Conservation (phyloP, 1,140 invertebrate genomes). For the Steinernema feltiae region DNA sequence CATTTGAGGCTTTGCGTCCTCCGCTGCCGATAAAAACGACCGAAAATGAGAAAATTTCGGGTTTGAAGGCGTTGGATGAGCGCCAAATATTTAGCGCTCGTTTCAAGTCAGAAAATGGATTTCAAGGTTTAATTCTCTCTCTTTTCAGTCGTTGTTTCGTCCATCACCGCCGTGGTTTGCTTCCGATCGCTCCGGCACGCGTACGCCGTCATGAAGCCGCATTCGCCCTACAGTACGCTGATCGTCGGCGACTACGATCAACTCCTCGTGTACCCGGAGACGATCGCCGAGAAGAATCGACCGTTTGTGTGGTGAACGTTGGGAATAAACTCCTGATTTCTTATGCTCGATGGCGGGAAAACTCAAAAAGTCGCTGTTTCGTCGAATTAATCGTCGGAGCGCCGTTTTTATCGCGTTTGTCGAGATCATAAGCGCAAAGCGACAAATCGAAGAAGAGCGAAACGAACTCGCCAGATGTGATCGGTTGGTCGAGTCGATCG, state of each 20-base stretch:
- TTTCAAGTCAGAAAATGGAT: no score
- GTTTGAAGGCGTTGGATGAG: no score
- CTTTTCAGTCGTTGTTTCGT: not conserved
- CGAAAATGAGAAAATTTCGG: no score
- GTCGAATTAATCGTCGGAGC: not conserved
- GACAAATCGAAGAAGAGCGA: not conserved
- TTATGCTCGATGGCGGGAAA: no score
- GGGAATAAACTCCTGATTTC: no score
- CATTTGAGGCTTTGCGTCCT: no score
- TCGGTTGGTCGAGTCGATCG: not conserved
- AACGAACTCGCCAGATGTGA: conserved; percentile 2
- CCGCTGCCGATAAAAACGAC: no score
- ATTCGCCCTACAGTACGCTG: not conserved
- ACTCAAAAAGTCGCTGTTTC: no score
- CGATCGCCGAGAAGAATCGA: not conserved
- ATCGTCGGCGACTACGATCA: not conserved
- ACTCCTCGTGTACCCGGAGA: not conserved
- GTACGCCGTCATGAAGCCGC: not conserved
- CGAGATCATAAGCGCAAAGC: not conserved
- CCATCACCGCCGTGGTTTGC: not conserved
- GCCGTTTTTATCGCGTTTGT: not conserved
- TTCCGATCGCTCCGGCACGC: not conserved
- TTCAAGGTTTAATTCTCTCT: no score
- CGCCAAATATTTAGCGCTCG: no score
- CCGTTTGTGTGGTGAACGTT: conserved; percentile 5